Evolutionary conservation across 2,797 vertebrate species (phyloP), one percentile per base, ranked within the genome.

Genomic region (Labeo calbasu): DNA sequence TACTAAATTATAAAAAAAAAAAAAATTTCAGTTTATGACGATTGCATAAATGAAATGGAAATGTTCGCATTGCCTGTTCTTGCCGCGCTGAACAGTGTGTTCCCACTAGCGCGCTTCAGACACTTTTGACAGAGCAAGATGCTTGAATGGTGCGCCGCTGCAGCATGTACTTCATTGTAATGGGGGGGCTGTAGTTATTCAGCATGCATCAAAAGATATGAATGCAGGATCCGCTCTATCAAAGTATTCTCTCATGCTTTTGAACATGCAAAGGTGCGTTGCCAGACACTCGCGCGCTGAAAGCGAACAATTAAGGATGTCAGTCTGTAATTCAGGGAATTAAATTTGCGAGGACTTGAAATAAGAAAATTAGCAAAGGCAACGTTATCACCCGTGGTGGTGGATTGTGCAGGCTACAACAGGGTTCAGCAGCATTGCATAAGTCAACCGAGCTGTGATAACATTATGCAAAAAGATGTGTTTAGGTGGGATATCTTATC

Each of bases 121-220:
- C 25, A 36, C 78, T 28, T 78, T 50, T 70, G 82, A 84, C 75
- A 61, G 81, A 23, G 32, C 88, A 91, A 91, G 92, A 19, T 88
- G 90, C 92, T 94, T 93, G 93, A 93, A 89, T 79, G 59, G 76
- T 80, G 87, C 89, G 89, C 76, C 90, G 91, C 92, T 88, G 93
- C 93, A 92, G 90, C 88, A 88, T 57, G 84, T 85, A 2, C 88
- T 88, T 87, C 81, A 79, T 86, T 90, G 87, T 88, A 68, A 85
- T 86, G 85, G 82, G 73, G 73, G 87, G 85, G 21, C 21, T 28
- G 55, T 25, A 8, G 57, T 68, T 32, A 36, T 13, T 48, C 10
- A 32, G 63, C 15, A 69, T 46, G 25, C 63, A 32, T 46, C 23
- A 23, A 28, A 23, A 51, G 61, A 14, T n/a, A 21, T 36, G 19